A percentile compares a stretch with the other conserved stretches of the same genome.
phyloP scores from a whole-genome alignment of 1,140 invertebrate genomes.

The Coenobita brevimanus region DNA sequence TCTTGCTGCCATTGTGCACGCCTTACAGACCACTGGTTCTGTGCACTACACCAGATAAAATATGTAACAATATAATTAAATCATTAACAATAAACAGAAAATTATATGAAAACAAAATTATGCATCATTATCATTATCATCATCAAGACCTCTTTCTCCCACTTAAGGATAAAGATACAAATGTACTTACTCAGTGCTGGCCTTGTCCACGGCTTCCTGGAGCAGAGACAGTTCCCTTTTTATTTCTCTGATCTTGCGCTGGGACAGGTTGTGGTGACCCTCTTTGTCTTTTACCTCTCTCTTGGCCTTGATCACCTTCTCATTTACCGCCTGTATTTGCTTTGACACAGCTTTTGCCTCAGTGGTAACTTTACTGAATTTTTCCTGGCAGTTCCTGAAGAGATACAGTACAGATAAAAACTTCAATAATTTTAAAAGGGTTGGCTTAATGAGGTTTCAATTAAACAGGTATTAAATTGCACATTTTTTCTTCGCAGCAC shows the following conservation, averaged over 20 bases:
- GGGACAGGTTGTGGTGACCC: background rate
- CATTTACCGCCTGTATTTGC: background rate
- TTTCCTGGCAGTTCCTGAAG: background rate
- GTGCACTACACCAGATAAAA: conserved; percentile 35
- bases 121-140: background rate
- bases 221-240: background rate
- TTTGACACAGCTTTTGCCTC: background rate
- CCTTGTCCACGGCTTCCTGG: conserved; percentile 6
- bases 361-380: background rate
- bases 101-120: background rate
- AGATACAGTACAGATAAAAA: too few species aligned
- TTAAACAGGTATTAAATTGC: too few species aligned
- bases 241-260: background rate
- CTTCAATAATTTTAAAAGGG: too few species aligned
- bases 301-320: background rate
- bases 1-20: conserved; percentile 68
- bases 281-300: conserved; percentile 4
- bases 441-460: too few species aligned
- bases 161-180: background rate
- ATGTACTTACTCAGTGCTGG: conserved; percentile 12
- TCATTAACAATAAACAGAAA: too few species aligned
- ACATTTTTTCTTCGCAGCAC: too few species aligned
- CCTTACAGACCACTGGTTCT: conserved; percentile 45
- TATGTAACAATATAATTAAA: too few species aligned
- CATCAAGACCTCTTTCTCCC: background rate